Base-by-base conservation (phyloP, 92 coral and sea anemone species). In the Porites cylindrica region DNA sequence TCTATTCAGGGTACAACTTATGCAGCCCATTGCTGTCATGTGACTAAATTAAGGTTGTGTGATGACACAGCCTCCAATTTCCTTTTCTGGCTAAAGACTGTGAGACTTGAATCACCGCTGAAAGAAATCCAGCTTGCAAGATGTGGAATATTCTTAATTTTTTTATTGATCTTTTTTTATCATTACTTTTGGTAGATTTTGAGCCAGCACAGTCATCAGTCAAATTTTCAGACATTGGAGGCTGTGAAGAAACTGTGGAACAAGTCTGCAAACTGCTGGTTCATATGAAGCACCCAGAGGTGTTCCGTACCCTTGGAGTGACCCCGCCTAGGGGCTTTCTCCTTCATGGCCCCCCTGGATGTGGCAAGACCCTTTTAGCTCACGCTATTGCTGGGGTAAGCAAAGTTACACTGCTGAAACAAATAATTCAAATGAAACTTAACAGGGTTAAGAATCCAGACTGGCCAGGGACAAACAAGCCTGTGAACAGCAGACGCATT, bases 341-440 rank as follows among this genome's bases (percentile, higher is more conserved):
- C 19, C 82, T 97, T 78, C 99, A 97, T 86, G 99, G 99, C 17
- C 99, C 99, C 18, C 99, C 99, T 29, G 99, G 99, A 6, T 97
- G 99, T 82, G 99, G 99, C 70, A 97, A 97, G 82, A 95, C 99
- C 23, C 82, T 97, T 26, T 87, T 97, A 80, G 98, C 99, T 3
- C 98, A 93, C 89, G 99, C 98, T n/a, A 91, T 97, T 66, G 99
- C 99, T 47, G 99, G 99, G 88, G 98, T 95, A 88, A 6, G 90
- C 75, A 52, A 21, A 51, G 43, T 2, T 32, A 60, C 18, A 24
- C 13, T 51, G 38, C 53, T 16, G 5, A 38, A 38, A 38, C 47
- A 38, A 38, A 38, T 38, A 38, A 38, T 38, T 38, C 47, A 38
- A 26, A 29, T 29, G 3, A 2, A 29, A 29, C 32, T 29, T 29